Base-by-base conservation (phyloP, 2,888 invertebrate species). In the Dermolepida albohirtum region DNA sequence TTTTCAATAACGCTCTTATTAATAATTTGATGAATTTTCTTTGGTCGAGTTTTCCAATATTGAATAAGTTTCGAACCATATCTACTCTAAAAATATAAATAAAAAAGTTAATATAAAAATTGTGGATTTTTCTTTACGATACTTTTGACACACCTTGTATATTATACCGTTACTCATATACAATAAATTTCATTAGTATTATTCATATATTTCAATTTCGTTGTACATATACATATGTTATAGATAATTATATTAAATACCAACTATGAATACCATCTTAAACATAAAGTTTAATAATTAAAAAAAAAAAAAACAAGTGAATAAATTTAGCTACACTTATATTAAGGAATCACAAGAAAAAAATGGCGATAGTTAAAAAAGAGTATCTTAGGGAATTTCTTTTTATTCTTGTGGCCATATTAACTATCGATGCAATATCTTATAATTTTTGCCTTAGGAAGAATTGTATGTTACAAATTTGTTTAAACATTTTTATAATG, bases 391-490 rank as follows among this genome's bases (percentile, higher is more conserved):
- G 59, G 34, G 47, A 47, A 22, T 49, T 11, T 17, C 49, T 49
- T 47, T 44, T 62, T 34, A 43, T 62, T 62, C 59, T 62, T 62
- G 59, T 62, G 59, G 59, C 59, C 59, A 62, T 62, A 62, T 57
- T 57, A 57, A 27, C n/a, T 17, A 57, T 34, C 34, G 47, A 49
- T 47, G 47, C 59, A 62, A 62, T 62, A 62, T 34, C 14, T 62
- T 54, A 22, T 40, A 17, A 62, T 47, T 62, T 29, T 57, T 57
- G 27, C 43, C 43, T 57, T 62, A 62, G 59, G 49, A 62, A 11
- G 47, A 40, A 34, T 62, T 62, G 59, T 62, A 62, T 34, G 47
- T 62, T 62, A 62, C 10, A 34, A 34, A 62, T 43, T 62, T 62
- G 59, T 62, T 62, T 62, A 14, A 47, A 47, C 47, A 34, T 29